A percentile compares a stretch with the other conserved stretches of the same genome.
Evolutionary conservation across 2,797 vertebrate genomes (phyloP).

Genomic region (Aythya fuligula): DNA sequence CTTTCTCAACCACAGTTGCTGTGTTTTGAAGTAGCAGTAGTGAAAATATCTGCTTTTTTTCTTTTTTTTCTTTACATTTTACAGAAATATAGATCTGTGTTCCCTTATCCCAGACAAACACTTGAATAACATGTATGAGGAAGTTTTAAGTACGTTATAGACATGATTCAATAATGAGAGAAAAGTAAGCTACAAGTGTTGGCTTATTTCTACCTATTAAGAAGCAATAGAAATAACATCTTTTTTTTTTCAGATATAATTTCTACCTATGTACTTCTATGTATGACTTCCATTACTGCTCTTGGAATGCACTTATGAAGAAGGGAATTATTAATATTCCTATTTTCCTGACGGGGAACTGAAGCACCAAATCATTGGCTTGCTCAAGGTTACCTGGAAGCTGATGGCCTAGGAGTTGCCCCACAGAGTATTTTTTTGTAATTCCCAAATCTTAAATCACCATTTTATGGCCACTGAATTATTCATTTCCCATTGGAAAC

Average conservation of each 20-base stretch:
- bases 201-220: neutral
- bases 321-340: neutral
- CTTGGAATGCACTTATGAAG: neutral
- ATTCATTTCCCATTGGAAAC: slow-evolving; percentile 25
- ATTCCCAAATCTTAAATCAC: neutral
- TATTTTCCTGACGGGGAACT: neutral
- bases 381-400: neutral
- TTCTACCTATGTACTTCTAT: neutral
- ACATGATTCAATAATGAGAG: neutral
- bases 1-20: neutral
- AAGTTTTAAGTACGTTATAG: neutral
- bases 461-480: neutral
- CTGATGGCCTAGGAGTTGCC: neutral
- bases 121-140: neutral
- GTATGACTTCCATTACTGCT: neutral
- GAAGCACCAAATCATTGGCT: neutral
- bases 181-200: neutral
- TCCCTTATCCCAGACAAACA: neutral
- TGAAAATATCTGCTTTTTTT: neutral
- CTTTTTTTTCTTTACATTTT: neutral
- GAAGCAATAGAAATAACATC: neutral
- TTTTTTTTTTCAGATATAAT: neutral
- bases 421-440: neutral
- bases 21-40: neutral
- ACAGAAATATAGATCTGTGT: neutral